Evolutionary conservation across 2,888 invertebrate genomes (phyloP), one percentile per base, ranked within the genome.

Genomic region (Chymomyza fuscimana): DNA sequence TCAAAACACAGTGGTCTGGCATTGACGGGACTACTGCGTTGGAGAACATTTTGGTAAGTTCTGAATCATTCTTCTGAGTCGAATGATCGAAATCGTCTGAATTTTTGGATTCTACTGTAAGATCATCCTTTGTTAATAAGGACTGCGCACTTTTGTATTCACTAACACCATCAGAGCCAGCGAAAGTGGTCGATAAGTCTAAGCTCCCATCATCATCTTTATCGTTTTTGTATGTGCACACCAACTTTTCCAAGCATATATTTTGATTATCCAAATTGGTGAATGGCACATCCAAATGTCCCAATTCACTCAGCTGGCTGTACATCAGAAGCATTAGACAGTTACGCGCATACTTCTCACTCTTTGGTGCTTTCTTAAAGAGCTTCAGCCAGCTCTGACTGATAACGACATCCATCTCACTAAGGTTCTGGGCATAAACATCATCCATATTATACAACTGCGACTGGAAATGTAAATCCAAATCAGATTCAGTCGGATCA

Each of bases 271-370:
- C 65, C 32, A 32, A 32, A 32, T 32, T 32, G 0, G 54, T 67
- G 22, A 85, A 87, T 5, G 84, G 84, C 16, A 59, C 62, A 4
- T 63, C 46, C 46, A 85, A 65, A 29, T 52, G 71, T 9, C 86
- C 77, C 62, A 54, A 52, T 5, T 71, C 73, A 2, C 61, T 65
- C 22, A 85, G n/a, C 54, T 85, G 84, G 2, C 63, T 40, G 19
- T 65, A 69, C 84, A 85, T 74, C 10, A 88, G 51, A 15, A 83
- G 54, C 70, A 86, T 75, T 5, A 85, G 60, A n/a, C 86, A 81
- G 63, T 84, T 87, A 5, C 84, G 60, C 12, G 84, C 80, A 19
- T 67, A 81, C 15, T 85, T 85, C 4, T 86, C 74, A 10, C 2
- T 9, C 0, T 32, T 16, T 1, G 19, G 2, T 0, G 65, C 73